Percentiles rank a stretch among this genome's conserved stretches.
Evolutionary conservation across 2,797 vertebrate genomes (phyloP).

Genomic region (Mallotus villosus): DNA sequence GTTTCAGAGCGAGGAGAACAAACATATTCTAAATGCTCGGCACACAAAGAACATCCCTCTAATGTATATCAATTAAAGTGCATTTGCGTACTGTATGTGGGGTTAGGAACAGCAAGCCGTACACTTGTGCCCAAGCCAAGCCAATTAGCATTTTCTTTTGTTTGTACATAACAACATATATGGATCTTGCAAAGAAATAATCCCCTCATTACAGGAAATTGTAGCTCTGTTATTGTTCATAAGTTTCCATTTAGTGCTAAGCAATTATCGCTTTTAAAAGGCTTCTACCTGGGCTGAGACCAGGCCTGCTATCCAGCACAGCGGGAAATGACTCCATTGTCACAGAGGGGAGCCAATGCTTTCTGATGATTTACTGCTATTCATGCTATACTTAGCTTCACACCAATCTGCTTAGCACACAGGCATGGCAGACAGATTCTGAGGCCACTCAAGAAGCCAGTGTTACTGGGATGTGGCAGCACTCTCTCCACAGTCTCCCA

Average conservation of each 20-base stretch:
- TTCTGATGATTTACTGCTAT: conserved; percentile 66
- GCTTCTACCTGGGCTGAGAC: conserved; percentile 67
- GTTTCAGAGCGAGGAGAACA: conserved; percentile 11
- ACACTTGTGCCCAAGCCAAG: conserved; percentile 30
- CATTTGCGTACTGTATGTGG: neutral
- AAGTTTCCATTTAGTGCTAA: conserved; percentile 61
- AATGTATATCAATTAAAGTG: conserved; percentile 16
- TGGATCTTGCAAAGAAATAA: conserved; percentile 63
- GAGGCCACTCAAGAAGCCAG: conserved; percentile 59
- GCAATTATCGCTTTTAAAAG: conserved; percentile 72
- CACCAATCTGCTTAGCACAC: conserved; percentile 58
- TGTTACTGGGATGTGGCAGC: conserved; percentile 56
- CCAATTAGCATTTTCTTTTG: conserved; percentile 54
- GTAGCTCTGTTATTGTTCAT: conserved; percentile 61
- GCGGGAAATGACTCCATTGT: conserved; percentile 70
- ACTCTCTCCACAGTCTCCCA: conserved; percentile 35
- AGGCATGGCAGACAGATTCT: conserved; percentile 42
- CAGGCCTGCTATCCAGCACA: conserved; percentile 65
- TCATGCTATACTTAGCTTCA: conserved; percentile 68
- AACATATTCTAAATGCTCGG: conserved; percentile 20
- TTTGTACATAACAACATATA: conserved; percentile 60
- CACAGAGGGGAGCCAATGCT: conserved; percentile 69
- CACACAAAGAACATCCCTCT: conserved; percentile 9
- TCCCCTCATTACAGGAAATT: conserved; percentile 71
- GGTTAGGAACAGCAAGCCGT: conserved; percentile 26